Evolutionary conservation across 2,113 vertebrate genomes (phyloP).

Genomic region (Willisornis vidua): DNA sequence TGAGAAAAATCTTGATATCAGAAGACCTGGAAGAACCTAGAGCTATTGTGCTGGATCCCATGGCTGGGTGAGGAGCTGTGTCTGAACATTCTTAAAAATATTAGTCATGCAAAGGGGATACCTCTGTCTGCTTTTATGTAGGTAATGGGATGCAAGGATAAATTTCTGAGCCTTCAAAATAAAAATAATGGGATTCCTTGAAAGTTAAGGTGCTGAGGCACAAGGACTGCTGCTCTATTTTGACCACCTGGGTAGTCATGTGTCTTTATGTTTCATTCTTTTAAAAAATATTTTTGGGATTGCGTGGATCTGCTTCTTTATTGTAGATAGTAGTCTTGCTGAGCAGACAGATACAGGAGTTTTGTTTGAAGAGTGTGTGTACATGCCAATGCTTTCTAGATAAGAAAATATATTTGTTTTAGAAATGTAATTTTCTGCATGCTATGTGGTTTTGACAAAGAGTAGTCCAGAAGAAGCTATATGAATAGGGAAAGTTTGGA

Average conservation of each 20-base stretch:
- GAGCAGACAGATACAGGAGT: background rate
- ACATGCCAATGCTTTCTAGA: background rate
- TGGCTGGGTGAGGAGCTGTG: slow-evolving; percentile 82
- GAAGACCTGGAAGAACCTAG: slow-evolving; percentile 95
- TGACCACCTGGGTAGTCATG: background rate
- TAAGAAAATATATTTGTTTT: background rate
- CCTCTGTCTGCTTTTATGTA: background rate
- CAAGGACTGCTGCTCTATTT: background rate
- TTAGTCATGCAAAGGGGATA: background rate
- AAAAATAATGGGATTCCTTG: background rate
- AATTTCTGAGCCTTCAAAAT: background rate
- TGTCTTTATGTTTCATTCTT: background rate
- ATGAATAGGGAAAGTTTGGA: background rate
- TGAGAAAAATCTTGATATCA: slow-evolving; percentile 95
- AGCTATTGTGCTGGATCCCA: slow-evolving; percentile 94
- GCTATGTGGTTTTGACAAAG: background rate
- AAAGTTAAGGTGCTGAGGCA: background rate
- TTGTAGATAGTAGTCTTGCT: background rate
- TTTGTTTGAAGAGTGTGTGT: background rate
- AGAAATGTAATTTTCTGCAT: background rate
- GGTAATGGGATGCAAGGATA: background rate
- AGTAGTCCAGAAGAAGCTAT: background rate
- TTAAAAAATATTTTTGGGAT: background rate
- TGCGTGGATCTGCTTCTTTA: background rate
- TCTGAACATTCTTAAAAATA: background rate